Conservation (phyloP, 2,888 invertebrate genomes). For the Hirtodrosophila trivittata region DNA sequence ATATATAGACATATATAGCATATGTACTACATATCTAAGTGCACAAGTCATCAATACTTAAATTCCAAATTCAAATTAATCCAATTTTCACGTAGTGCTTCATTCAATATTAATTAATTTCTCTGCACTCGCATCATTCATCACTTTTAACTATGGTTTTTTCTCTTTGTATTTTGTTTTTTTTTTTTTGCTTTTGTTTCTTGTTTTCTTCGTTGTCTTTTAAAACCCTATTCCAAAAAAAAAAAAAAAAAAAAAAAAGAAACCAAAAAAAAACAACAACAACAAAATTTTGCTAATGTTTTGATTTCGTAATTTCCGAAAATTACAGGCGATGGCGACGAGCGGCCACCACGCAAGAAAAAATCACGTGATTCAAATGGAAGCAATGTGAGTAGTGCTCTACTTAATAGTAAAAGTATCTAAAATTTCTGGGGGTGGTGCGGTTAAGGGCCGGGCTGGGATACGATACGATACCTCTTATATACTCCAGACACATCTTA, state of each 20-base stretch:
- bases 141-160: too few relatives aligned
- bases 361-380: conserved; percentile 81
- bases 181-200: background rate
- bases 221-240: background rate
- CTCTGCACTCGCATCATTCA: too few relatives aligned
- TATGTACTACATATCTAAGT: conserved; percentile 6
- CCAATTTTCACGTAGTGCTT: too few relatives aligned
- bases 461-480: too few relatives aligned
- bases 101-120: background rate
- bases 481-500: too few relatives aligned
- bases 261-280: conserved; percentile 11
- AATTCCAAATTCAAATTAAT: background rate
- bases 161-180: background rate
- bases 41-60: background rate
- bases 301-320: conserved; percentile 20
- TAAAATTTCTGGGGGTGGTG: too few relatives aligned
- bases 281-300: conserved; percentile 24
- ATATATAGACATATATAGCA: conserved; percentile 14
- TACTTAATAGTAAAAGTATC: too few relatives aligned
- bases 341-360: conserved; percentile 83
- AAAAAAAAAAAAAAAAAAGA: conserved; percentile 24
- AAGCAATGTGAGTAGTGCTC: conserved; percentile 80
- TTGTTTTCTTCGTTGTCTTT: conserved; percentile 3
- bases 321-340: conserved; percentile 80
- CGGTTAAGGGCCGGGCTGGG: too few relatives aligned